Base-by-base conservation (phyloP, 2,797 vertebrate species). In the Picus viridis region DNA sequence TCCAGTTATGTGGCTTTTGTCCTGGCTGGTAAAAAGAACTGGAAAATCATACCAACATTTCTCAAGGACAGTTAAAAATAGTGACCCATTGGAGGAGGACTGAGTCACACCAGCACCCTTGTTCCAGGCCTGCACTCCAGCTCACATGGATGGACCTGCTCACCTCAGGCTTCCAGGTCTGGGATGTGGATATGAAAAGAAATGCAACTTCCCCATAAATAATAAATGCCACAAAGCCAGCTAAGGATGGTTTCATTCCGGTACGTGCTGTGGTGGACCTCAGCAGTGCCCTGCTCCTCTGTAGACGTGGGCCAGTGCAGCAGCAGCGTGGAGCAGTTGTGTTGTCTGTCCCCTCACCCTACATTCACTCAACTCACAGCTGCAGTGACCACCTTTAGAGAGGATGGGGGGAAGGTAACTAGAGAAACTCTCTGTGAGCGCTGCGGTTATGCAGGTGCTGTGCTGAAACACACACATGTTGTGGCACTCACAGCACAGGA, bases 321-420 rank as follows among this genome's bases (percentile, higher is more conserved):
- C 34, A 67, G 73, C n/a, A 6, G 5, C 2, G 0, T 2, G 5
- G 49, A 45, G 18, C 5, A 3, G 24, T 34, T 0, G 1, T 75
- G 18, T 69, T 26, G 41, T 39, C 59, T 8, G 26, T 63, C 17
- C 57, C 61, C 36, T 56, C 65, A n/a, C 26, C 64, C 74, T 16
- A 6, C 22, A 9, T 8, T 64, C 7, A 0, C 59, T 45, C 11
- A 1, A 1, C 67, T 64, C 6, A 0, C 91, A 87, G 87, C 53
- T 49, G 84, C 87, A 49, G n/a, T 0, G 2, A 17, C 68, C 54
- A 16, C 3, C 0, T 30, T 56, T 23, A 41, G 53, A 1, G 2
- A 63, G 12, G 12, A 12, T 12, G 27, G 14, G n/a, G 57, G 23
- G 9, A 75, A 34, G 41, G 67, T 5, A 10, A 17, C 43, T 54